Percentiles rank a stretch among this genome's conserved stretches.
Evolutionary conservation across 1,140 invertebrate genomes (phyloP).

Genomic region (Ptiloglossa arizonensis): DNA sequence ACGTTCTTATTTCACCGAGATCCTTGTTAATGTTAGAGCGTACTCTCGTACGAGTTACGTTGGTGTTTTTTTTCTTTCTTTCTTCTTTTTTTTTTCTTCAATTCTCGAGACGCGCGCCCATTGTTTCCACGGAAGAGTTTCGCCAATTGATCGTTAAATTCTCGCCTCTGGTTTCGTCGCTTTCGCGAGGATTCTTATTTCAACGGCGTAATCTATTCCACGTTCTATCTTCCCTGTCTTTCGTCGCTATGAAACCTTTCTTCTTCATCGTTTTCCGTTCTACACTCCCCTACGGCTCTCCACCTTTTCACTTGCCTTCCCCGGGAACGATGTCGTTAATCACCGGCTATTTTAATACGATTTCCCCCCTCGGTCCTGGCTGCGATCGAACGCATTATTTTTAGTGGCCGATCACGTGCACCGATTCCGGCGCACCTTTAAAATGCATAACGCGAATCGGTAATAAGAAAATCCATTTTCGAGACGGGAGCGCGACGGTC

Average conservation of each 20-base stretch:
- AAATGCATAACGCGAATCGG: constrained; percentile 57
- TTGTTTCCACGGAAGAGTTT: background rate
- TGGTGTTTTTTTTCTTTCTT: too few relatives aligned
- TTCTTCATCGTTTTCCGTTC: background rate
- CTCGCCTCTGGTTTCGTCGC: background rate
- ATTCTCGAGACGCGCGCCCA: too few relatives aligned
- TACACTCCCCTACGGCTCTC: background rate
- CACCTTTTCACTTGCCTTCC: constrained; percentile 3
- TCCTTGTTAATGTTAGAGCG: too few relatives aligned
- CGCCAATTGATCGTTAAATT: background rate
- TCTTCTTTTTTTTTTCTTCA: too few relatives aligned
- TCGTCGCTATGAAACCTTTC: background rate
- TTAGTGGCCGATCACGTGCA: constrained; percentile 62
- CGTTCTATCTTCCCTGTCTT: constrained; percentile 13
- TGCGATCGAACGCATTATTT: constrained; percentile 59
- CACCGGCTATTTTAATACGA: constrained; percentile 65
- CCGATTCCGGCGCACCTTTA: constrained; percentile 48
- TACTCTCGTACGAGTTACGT: too few relatives aligned
- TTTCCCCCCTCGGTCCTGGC: constrained; percentile 33
- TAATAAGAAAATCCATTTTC: constrained; percentile 52
- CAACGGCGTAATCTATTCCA: constrained; percentile 20
- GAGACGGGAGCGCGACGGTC: background rate
- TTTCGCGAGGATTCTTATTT: constrained; percentile 9
- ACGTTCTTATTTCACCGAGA: too few relatives aligned
- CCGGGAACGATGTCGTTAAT: constrained; percentile 59